Conservation (phyloP, 2,888 invertebrate genomes). For the Cremastinae sp. region DNA sequence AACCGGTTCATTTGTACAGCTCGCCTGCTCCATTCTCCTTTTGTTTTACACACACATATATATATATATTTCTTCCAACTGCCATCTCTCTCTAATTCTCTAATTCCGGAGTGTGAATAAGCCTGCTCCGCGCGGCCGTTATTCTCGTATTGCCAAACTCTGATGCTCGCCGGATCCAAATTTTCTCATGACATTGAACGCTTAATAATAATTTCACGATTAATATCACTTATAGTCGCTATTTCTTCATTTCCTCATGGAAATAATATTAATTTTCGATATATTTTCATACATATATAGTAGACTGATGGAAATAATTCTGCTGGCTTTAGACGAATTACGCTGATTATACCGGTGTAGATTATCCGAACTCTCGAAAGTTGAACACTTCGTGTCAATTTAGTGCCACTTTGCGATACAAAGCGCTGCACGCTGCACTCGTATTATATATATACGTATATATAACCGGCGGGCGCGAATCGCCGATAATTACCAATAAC, state of each 20-base stretch:
- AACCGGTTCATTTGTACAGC: conserved; percentile 74
- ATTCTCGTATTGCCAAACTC: too few species aligned
- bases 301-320: too few species aligned
- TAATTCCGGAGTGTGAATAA: not conserved
- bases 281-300: too few species aligned
- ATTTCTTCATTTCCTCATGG: too few species aligned
- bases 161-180: not conserved
- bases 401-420: conserved; percentile 53
- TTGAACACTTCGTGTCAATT: conserved; percentile 31
- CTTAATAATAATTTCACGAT: too few species aligned
- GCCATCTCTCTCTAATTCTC: not conserved
- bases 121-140: not conserved
- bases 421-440: not conserved
- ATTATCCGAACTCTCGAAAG: too few species aligned
- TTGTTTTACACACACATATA: not conserved
- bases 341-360: too few species aligned
- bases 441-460: not conserved
- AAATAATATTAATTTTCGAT: too few species aligned
- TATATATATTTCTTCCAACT: not conserved
- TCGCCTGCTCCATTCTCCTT: conserved; percentile 58
- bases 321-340: too few species aligned
- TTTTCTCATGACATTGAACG: too few species aligned
- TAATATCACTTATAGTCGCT: too few species aligned
- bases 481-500: conserved; percentile 38
- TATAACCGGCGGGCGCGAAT: conserved; percentile 27